Evolutionary conservation across 2,888 invertebrate species (phyloP), one percentile per base, ranked within the genome.

Genomic region (Athetis lepigone): DNA sequence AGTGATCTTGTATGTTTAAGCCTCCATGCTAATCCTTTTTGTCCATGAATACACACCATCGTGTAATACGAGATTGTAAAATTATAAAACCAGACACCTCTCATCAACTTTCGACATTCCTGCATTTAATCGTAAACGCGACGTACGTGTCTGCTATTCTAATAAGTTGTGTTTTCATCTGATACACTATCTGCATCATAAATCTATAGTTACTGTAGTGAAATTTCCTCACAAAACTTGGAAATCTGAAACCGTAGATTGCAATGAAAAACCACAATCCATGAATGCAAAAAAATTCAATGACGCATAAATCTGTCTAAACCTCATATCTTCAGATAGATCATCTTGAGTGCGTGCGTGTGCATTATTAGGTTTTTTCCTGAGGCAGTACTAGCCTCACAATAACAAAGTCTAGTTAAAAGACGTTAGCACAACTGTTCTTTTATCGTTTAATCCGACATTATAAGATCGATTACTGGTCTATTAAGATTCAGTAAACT

Each of bases 391-490:
- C 85, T 86, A 77, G 84, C 85, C 79, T 77, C 81, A 81, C 87
- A 90, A 88, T 88, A 85, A 87, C 83, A 80, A 86, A 83, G 76
- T 79, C 77, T 84, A 80, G 83, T 82, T 85, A 85, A 80, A 67
- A 80, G 70, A 73, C 70, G 72, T 78, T 78, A 66, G 42, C 75
- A 81, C 74, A 82, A 76, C 80, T 72, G 81, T 70, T 65, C 65
- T 74, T 74, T 74, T 66, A 77, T 73, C 59, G 63, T 83, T 79
- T 81, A 83, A 82, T 85, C 82, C 77, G 70, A 80, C 82, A 81
- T 83, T 81, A 78, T 63, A 66, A 72, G 78, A 84, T 82, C 81
- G 75, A 80, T 77, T 77, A 79, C 78, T 66, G 70, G 70, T 76
- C 73, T 75, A 83, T 85, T 82, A 78, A 76, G 80, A 83, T 80